Evolutionary conservation across 2,888 invertebrate genomes (phyloP).

Genomic region (Eupithecia inturbata): DNA sequence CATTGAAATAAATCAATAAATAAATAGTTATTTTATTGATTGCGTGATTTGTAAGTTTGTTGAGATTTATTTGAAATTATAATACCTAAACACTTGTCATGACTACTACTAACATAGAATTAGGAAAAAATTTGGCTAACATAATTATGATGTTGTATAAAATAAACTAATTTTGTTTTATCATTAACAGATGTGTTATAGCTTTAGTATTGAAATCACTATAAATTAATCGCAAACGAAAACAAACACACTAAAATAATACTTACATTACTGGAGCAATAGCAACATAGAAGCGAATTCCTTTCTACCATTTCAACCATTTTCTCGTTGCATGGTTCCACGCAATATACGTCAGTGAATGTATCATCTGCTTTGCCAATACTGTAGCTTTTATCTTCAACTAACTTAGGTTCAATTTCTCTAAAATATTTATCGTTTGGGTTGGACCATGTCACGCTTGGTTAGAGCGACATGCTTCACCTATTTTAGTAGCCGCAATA

Average conservation of each 20-base stretch:
- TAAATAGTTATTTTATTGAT: not conserved
- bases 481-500: constrained; percentile 65
- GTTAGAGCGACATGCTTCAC: constrained; percentile 64
- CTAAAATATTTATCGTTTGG: constrained; percentile 25
- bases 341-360: not conserved
- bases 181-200: not conserved
- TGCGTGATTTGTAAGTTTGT: not conserved
- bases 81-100: too few relatives aligned
- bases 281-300: not conserved
- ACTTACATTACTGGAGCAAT: not conserved
- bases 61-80: too few relatives aligned
- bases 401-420: constrained; percentile 1
- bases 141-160: too few relatives aligned
- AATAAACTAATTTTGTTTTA: too few relatives aligned
- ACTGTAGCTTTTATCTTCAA: not conserved
- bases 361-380: not conserved
- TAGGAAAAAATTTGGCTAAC: too few relatives aligned
- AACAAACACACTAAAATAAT: not conserved
- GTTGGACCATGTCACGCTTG: constrained; percentile 58
- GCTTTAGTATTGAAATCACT: not conserved
- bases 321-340: not conserved
- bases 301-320: not conserved
- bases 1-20: not conserved
- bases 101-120: too few relatives aligned
- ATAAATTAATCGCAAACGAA: not conserved